Conservation (phyloP, 2,113 vertebrate genomes). For the Passer montanus region DNA sequence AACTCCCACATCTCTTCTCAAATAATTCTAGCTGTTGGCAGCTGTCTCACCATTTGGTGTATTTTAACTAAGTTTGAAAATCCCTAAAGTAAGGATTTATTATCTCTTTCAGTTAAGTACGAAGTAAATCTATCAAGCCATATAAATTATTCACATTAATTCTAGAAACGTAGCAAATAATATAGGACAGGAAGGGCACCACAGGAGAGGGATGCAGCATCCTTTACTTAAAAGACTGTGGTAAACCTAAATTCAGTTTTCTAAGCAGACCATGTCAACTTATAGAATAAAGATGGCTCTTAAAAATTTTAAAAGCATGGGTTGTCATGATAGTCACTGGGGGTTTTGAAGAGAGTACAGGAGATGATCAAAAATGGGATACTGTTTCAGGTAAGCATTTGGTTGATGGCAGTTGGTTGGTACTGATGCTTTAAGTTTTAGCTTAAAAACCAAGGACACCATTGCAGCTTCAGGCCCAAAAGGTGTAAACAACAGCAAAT, state of each 20-base stretch:
- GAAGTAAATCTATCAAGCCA: background rate
- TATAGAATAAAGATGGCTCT: background rate
- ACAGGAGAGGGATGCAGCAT: background rate
- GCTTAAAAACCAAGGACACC: background rate
- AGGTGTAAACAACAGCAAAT: background rate
- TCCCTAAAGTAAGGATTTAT: constrained; percentile 27
- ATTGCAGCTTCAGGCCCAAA: background rate
- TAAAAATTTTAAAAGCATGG: background rate
- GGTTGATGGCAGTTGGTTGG: background rate
- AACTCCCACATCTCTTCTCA: background rate
- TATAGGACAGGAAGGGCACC: constrained; percentile 5
- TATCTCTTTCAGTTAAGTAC: background rate
- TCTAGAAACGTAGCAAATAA: background rate
- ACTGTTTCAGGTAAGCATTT: background rate
- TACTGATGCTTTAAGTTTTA: background rate
- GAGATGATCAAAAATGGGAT: background rate
- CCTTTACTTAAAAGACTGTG: background rate
- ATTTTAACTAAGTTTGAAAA: constrained; percentile 32
- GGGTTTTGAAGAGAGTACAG: background rate
- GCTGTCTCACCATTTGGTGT: background rate
- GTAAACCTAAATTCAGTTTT: background rate
- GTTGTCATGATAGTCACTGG: background rate
- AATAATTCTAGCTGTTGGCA: background rate
- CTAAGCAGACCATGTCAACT: background rate
- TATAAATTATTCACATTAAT: constrained; percentile 38